Evolutionary conservation across 2,113 vertebrate species (phyloP).

Genomic region (Oreochromis niloticus): DNA sequence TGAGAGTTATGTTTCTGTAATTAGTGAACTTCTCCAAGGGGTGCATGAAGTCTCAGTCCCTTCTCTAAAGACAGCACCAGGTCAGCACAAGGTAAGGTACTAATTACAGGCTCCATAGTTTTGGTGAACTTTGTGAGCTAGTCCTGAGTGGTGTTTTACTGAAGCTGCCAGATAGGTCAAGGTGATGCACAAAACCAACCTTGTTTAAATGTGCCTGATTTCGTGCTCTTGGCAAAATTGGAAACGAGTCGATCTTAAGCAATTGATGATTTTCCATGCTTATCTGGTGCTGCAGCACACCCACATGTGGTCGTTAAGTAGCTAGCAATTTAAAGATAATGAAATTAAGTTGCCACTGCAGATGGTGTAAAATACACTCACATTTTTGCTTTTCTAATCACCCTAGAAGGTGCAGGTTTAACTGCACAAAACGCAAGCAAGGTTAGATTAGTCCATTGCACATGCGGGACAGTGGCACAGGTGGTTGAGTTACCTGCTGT

Average conservation of each 20-base stretch:
- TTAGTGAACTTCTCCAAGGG: not conserved
- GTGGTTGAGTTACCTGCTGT: constrained; percentile 18
- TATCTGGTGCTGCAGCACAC: not conserved
- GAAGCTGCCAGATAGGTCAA: not conserved
- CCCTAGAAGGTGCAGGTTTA: not conserved
- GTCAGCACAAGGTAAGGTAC: constrained; percentile 21
- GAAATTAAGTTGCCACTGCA: not conserved
- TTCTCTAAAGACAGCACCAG: not conserved
- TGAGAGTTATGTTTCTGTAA: not conserved
- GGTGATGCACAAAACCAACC: not conserved
- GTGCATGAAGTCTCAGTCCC: not conserved
- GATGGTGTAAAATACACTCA: not conserved
- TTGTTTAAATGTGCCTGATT: not conserved
- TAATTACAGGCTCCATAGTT: not conserved
- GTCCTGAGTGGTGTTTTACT: not conserved
- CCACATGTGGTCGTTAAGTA: not conserved
- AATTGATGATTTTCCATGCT: not conserved
- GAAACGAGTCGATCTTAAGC: not conserved
- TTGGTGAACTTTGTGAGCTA: not conserved
- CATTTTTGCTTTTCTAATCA: not conserved
- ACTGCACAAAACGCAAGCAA: not conserved
- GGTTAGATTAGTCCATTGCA: not conserved
- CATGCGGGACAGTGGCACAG: not conserved
- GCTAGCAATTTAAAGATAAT: not conserved
- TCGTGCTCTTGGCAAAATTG: not conserved